Evolutionary conservation across 2,888 invertebrate genomes (phyloP).

Genomic region (Tachystola acroxantha): DNA sequence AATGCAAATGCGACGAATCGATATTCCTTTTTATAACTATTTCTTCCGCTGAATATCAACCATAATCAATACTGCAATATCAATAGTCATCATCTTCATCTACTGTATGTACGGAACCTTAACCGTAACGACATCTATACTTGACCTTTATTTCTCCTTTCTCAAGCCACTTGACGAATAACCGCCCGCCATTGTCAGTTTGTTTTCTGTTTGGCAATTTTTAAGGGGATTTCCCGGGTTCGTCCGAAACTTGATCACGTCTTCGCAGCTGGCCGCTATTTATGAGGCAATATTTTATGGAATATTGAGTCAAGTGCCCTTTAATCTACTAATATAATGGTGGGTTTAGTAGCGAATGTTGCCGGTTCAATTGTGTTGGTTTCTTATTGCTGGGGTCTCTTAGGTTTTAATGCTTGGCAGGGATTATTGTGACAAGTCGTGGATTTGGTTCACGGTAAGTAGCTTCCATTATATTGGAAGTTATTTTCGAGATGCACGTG

Average conservation of each 20-base stretch:
- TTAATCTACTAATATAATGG: conserved; percentile 76
- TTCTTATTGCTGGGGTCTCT: conserved; percentile 47
- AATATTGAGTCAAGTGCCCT: conserved; percentile 76
- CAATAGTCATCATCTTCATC: too few species aligned
- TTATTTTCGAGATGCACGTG: neutral
- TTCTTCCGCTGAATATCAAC: too few species aligned
- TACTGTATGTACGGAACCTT: neutral
- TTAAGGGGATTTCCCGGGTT: conserved; percentile 68
- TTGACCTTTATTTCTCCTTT: conserved; percentile 30
- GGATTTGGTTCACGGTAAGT: conserved; percentile 12
- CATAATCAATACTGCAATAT: too few species aligned
- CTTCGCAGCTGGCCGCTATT: conserved; percentile 65
- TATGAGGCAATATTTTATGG: conserved; percentile 75
- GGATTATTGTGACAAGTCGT: conserved; percentile 35
- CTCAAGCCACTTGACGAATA: conserved; percentile 68
- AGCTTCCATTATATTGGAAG: conserved; percentile 4
- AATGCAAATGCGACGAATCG: too few species aligned
- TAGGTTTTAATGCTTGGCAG: conserved; percentile 37
- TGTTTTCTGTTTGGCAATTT: conserved; percentile 76
- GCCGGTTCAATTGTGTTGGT: conserved; percentile 55
- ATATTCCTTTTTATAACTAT: too few species aligned
- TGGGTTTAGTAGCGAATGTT: conserved; percentile 44
- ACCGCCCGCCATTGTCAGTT: conserved; percentile 57
- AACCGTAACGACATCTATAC: neutral
- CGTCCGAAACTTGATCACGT: conserved; percentile 64